Base-by-base conservation (phyloP, 2,113 vertebrate species). In the Lampris megalopsis region DNA sequence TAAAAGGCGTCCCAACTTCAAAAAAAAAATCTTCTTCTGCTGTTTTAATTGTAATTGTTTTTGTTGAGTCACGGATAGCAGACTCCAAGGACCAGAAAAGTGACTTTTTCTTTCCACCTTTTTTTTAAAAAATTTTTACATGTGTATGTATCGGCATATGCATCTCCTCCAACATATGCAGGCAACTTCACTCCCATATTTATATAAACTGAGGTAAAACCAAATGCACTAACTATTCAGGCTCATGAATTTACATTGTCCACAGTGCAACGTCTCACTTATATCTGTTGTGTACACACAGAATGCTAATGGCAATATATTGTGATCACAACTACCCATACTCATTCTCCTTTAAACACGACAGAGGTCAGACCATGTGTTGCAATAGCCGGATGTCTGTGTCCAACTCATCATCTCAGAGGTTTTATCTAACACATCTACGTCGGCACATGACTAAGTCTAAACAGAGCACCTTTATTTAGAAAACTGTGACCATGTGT, bases 221-320 rank as follows among this genome's bases (percentile, higher is more conserved):
- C 77, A 75, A 24, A 65, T 5, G 1, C 70, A 70, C 67, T 6
- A 35, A 1, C 5, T 1, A 58, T 5, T 10, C 63, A 79, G 1
- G 5, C 59, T 57, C 9, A n/a, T 43, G 66, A 63, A 80, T 81
- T 86, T 73, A 87, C 76, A 76, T 78, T 87, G 79, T 81, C 79
- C 80, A 83, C 81, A 83, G 2, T 10, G 59, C 40, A 2, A 1
- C 52, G 49, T 57, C 1, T 56, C 53, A 78, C 68, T 80, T 68
- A 1, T 3, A 1, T 54, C 60, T 86, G 83, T 87, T 88, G 76
- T 86, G 84, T 85, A 79, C 3, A 88, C 86, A 85, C 2, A 3
- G 68, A 43, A 5, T 42, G 38, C 11, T 63, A 77, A 71, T 74
- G 71, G 71, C 61, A 10, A 8, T 45, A 57, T 62, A 63, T n/a